Percentiles rank a stretch among this genome's conserved stretches.
These are phyloP conservation scores for Motacilla alba DNA, from an alignment of 2,113 vertebrate species.

Conservation along the genomic window DNA sequence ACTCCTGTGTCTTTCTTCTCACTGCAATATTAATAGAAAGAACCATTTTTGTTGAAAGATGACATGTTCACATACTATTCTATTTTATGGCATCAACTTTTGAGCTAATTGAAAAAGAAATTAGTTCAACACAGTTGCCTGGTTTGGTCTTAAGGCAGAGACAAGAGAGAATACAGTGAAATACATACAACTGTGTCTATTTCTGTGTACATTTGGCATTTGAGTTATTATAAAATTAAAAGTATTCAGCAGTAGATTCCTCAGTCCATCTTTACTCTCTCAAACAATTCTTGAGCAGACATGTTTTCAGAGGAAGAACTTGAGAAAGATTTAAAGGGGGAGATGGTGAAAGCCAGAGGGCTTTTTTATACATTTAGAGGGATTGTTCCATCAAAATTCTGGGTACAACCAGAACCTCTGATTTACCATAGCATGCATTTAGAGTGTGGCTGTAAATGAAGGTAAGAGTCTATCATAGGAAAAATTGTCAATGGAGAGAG, in stretches of 20 bases:
- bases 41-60: not conserved
- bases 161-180: not conserved
- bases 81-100: not conserved
- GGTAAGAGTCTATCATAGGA: not conserved
- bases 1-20: not conserved
- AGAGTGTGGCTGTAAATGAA: not conserved
- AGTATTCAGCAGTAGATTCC: not conserved
- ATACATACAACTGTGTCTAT: not conserved
- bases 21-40: rapidly evolving
- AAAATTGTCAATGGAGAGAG: not conserved
- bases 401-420: not conserved
- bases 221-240: not conserved
- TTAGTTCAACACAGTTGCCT: not conserved
- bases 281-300: not conserved
- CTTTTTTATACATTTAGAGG: not conserved
- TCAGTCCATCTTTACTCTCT: not conserved
- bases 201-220: not conserved
- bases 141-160: not conserved
- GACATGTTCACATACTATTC: not conserved
- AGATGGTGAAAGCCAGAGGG: not conserved
- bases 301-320: not conserved
- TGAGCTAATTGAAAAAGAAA: not conserved
- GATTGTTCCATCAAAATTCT: not conserved
- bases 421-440: not conserved
- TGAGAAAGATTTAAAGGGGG: not conserved